A percentile compares a stretch with the other conserved stretches of the same genome.
These are phyloP conservation scores for Drosophila pachea DNA, from an alignment of 1,140 invertebrate genomes.

Conservation along the genomic window DNA sequence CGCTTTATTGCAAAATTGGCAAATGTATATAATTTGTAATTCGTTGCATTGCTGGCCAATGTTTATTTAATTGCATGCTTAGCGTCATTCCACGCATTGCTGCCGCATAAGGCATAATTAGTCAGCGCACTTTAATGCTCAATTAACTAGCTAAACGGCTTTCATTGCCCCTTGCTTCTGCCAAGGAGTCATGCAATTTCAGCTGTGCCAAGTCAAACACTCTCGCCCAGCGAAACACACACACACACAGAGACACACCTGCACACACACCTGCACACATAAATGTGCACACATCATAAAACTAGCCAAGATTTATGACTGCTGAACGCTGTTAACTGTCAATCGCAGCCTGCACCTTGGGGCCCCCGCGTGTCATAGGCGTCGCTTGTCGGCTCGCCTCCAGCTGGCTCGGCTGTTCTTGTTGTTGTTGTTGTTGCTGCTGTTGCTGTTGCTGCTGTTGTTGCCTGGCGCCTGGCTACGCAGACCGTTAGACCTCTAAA, in stretches of 20 bases:
- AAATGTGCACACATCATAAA: slow-evolving; percentile 4
- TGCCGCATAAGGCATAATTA: not conserved
- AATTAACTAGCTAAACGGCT: not conserved
- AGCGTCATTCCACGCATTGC: too few relatives aligned
- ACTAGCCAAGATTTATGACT: slow-evolving; percentile 35
- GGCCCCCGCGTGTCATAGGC: slow-evolving; percentile 7
- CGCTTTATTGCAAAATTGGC: too few relatives aligned
- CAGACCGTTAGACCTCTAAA: slow-evolving; percentile 32
- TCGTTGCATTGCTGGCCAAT: too few relatives aligned
- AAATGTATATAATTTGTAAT: too few relatives aligned
- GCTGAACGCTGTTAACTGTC: slow-evolving; percentile 32
- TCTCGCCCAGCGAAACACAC: too few relatives aligned
- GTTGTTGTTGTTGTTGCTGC: too few relatives aligned
- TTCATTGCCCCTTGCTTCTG: slow-evolving; percentile 3
- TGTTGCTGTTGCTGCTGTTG: too few relatives aligned
- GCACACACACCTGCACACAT: not conserved
- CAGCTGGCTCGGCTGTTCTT: not conserved
- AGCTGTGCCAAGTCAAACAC: slow-evolving; percentile 21
- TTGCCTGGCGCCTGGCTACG: slow-evolving; percentile 24
- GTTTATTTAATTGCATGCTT: too few relatives aligned
- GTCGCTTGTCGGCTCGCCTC: slow-evolving; percentile 6
- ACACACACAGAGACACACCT: not conserved
- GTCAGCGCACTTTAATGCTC: not conserved
- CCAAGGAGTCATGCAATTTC: slow-evolving; percentile 13
- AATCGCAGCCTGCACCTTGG: slow-evolving; percentile 33